Conservation (phyloP, 1,140 invertebrate species). For the Orussus abietinus region DNA sequence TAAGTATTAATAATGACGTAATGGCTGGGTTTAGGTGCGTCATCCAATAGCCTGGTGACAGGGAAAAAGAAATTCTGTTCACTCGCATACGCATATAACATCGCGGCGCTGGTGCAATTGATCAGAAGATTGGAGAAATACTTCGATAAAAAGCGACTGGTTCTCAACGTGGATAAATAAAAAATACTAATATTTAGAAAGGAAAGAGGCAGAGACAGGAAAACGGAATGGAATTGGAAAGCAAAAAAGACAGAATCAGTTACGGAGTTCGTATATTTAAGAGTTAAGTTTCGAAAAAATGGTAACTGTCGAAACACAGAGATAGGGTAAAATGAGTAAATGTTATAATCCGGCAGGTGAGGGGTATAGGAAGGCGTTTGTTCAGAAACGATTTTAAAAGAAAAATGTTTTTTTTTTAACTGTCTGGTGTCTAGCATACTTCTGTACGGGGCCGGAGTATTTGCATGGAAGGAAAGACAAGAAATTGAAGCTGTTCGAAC, state of each 20-base stretch:
- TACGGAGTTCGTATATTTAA: constrained; percentile 12
- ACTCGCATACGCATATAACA: constrained; percentile 12
- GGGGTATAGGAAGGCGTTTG: constrained; percentile 10
- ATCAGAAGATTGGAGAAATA: constrained; percentile 11
- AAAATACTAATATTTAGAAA: constrained; percentile 15
- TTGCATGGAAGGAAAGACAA: constrained; percentile 10
- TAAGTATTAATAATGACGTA: too few relatives aligned
- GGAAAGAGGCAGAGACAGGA: constrained; percentile 5
- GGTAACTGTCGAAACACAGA: not conserved
- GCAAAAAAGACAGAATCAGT: constrained; percentile 11
- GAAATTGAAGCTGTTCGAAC: constrained; percentile 9
- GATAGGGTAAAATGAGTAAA: constrained; percentile 8
- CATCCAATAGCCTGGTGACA: constrained; percentile 5
- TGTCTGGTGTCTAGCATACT: constrained; percentile 8
- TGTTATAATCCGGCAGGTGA: constrained; percentile 1
- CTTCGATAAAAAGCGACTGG: constrained; percentile 4
- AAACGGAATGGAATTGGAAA: constrained; percentile 9
- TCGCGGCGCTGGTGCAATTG: constrained; percentile 10
- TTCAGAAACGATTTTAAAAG: constrained; percentile 11
- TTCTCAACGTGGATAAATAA: constrained; percentile 12
- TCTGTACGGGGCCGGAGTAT: constrained; percentile 12
- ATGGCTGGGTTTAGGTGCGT: too few relatives aligned
- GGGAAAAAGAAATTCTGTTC: constrained; percentile 9
- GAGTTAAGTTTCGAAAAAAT: constrained; percentile 2
- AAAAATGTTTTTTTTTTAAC: constrained; percentile 11